Percentiles rank a stretch among this genome's conserved stretches.
phyloP scores from a whole-genome alignment of 2,797 vertebrate genomes.

The Leptodactylus fallax region DNA sequence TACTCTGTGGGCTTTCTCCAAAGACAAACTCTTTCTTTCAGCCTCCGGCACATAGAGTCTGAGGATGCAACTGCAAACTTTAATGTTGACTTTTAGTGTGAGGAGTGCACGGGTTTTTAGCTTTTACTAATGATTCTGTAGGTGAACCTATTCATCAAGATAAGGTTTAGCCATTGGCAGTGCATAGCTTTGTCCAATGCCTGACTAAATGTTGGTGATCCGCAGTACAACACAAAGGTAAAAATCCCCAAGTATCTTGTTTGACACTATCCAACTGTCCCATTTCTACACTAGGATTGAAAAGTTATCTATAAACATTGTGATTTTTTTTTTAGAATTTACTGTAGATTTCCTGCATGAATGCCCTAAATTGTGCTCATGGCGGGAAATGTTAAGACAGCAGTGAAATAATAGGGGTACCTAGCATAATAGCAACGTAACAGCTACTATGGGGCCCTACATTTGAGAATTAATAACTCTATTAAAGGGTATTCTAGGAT shows the following conservation, averaged over 20 bases:
- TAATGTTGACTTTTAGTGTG: constrained; percentile 50
- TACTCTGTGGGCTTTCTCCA: constrained; percentile 46
- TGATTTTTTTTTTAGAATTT: neutral
- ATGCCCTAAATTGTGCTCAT: neutral
- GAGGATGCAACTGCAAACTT: constrained; percentile 58
- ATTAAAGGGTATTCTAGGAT: too few relatives aligned
- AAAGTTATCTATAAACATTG: neutral
- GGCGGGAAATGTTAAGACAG: neutral
- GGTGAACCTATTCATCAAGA: constrained; percentile 53
- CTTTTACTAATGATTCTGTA: constrained; percentile 60
- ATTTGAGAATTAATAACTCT: too few relatives aligned
- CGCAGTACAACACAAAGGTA: neutral
- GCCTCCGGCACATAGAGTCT: constrained; percentile 43
- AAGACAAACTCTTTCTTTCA: constrained; percentile 43
- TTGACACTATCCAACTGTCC: neutral
- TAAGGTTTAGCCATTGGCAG: constrained; percentile 49
- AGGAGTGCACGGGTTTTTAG: constrained; percentile 3
- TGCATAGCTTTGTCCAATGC: constrained; percentile 20
- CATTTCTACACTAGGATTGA: neutral
- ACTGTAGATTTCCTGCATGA: too few relatives aligned
- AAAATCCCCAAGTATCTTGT: constrained; percentile 22
- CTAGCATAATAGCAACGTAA: too few relatives aligned
- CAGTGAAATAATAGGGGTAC: too few relatives aligned
- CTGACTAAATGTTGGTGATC: constrained; percentile 58
- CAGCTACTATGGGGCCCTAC: too few relatives aligned